Conservation (phyloP, 2,797 vertebrate species). For the Moxostoma hubbsi region DNA sequence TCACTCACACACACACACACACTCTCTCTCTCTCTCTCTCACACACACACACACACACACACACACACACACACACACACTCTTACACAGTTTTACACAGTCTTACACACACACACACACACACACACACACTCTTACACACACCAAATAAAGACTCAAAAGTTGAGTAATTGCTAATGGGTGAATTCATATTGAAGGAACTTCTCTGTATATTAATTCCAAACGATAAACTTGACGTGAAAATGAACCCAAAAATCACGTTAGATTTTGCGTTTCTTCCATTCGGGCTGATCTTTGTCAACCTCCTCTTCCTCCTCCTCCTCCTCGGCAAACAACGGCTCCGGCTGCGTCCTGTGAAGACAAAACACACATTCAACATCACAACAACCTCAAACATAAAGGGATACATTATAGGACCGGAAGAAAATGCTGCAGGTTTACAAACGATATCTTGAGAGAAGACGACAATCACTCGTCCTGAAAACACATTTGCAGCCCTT, state of each 20-base stretch:
- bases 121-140: not conserved
- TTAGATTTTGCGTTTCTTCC: slow-evolving; percentile 98
- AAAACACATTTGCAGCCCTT: too few species aligned
- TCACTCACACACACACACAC: not conserved
- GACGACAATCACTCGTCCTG: too few species aligned
- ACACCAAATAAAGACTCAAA: slow-evolving; percentile 7
- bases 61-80: not conserved
- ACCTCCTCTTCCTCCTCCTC: slow-evolving; percentile 92
- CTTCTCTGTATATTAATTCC: slow-evolving; percentile 59
- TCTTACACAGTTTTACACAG: too few species aligned
- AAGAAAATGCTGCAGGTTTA: too few species aligned
- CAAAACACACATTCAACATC: not conserved
- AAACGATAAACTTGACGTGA: not conserved
- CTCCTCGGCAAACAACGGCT: slow-evolving; percentile 90
- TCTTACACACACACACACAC: too few species aligned
- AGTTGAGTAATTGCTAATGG: not conserved
- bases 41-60: not conserved
- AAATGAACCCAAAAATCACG: not conserved
- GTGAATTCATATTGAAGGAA: not conserved
- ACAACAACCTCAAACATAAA: not conserved
- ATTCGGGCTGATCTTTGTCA: slow-evolving; percentile 89
- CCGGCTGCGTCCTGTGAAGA: slow-evolving; percentile 87
- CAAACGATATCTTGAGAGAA: too few species aligned
- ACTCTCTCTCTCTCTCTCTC: not conserved
- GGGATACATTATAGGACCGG: too few species aligned